phyloP scores from a whole-genome alignment of 2,797 vertebrate species.

The Galago senegalensis region DNA sequence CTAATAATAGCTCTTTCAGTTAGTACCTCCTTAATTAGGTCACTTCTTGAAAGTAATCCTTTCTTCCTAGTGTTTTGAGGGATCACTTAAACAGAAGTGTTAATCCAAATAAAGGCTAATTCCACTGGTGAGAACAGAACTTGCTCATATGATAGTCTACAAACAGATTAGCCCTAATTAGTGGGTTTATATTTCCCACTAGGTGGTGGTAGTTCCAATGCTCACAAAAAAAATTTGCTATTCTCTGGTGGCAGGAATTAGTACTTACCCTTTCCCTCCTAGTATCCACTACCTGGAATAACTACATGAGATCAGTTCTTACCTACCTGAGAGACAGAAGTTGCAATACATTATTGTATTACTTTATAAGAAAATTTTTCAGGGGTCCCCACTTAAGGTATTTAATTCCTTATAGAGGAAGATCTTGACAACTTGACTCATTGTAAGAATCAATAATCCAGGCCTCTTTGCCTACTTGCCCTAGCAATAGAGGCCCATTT shows the following conservation, averaged over 20 bases:
- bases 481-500: no score
- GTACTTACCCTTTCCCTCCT: neutral
- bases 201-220: neutral
- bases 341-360: conserved; percentile 1
- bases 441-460: conserved; percentile 17
- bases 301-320: conserved; percentile 1
- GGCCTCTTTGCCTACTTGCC: no score
- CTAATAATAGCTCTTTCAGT: conserved; percentile 8
- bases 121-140: conserved; percentile 55
- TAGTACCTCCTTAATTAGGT: conserved; percentile 45
- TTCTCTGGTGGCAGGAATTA: conserved; percentile 52
- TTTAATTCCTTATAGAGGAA: conserved; percentile 46
- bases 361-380: conserved; percentile 49
- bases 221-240: conserved; percentile 35
- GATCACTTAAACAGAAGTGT: conserved; percentile 62
- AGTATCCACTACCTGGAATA: neutral
- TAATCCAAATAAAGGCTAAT: conserved; percentile 54
- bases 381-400: neutral
- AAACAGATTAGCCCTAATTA: conserved; percentile 68
- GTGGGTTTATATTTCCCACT: conserved; percentile 65
- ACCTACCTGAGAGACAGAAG: neutral
- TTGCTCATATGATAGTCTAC: conserved; percentile 43
- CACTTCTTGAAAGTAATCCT: conserved; percentile 61
- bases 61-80: conserved; percentile 44
- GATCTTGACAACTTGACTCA: conserved; percentile 48